Evolutionary conservation across 2,797 vertebrate species (phyloP).

Genomic region (Buphagus erythrorhynchus): DNA sequence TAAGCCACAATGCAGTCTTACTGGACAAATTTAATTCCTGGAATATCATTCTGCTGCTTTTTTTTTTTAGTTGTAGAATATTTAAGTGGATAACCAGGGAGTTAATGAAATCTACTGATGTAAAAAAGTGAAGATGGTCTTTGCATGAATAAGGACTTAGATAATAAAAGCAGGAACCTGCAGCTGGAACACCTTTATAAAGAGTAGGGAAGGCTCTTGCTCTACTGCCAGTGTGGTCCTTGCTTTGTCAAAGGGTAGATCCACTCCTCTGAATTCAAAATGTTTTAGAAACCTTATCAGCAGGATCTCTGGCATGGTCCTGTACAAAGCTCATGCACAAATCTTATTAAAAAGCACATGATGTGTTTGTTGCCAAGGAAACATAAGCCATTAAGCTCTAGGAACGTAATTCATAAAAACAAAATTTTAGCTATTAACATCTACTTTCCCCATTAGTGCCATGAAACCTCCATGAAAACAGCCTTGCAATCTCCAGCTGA

Average conservation of each 20-base stretch:
- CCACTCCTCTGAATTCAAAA: neutral
- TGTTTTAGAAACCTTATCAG: neutral
- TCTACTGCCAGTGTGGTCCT: neutral
- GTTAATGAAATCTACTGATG: neutral
- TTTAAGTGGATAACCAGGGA: neutral
- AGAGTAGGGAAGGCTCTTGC: neutral
- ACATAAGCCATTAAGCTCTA: slow-evolving; percentile 32
- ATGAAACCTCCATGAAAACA: neutral
- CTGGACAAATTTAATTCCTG: neutral
- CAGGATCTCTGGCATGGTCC: neutral
- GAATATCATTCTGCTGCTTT: neutral
- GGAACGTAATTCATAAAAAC: slow-evolving; percentile 28
- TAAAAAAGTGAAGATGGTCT: neutral
- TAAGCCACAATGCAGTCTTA: neutral
- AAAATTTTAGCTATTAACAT: slow-evolving; percentile 20
- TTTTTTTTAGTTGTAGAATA: neutral
- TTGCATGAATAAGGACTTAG: neutral
- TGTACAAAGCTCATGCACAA: slow-evolving; percentile 9
- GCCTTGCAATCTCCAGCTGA: slow-evolving; percentile 30
- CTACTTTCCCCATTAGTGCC: slow-evolving; percentile 32
- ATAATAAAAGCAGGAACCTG: neutral
- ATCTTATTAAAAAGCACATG: slow-evolving; percentile 30
- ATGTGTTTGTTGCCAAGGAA: slow-evolving; percentile 46
- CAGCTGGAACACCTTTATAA: neutral
- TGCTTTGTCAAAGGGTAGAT: neutral